These are phyloP conservation scores for Sebastes hubbsi DNA, from an alignment of 2,797 vertebrate genomes.

Conservation along the genomic window DNA sequence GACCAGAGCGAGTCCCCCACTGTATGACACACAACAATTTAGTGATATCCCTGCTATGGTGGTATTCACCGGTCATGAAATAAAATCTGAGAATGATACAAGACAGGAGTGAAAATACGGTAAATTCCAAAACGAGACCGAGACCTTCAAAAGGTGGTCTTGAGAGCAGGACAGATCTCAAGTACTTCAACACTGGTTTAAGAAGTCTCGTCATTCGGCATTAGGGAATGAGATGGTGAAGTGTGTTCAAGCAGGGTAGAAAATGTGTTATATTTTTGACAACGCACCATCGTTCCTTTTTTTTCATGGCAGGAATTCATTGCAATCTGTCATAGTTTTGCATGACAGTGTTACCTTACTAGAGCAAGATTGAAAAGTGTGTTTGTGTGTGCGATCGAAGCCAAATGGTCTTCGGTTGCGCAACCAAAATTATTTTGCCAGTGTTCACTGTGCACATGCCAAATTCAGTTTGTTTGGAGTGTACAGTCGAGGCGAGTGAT, in stretches of 20 bases:
- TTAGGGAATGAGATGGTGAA: background rate
- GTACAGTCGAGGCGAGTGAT: background rate
- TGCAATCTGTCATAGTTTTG: slow-evolving; percentile 11
- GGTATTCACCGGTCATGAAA: background rate
- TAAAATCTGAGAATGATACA: background rate
- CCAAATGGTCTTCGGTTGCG: background rate
- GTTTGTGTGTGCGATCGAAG: background rate
- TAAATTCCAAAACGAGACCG: too few relatives aligned
- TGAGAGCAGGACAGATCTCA: too few relatives aligned
- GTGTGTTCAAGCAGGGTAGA: background rate
- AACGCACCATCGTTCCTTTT: background rate
- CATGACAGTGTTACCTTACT: background rate
- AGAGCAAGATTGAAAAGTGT: background rate
- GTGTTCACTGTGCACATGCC: slow-evolving; percentile 10
- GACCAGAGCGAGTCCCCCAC: background rate
- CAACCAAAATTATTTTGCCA: slow-evolving; percentile 17
- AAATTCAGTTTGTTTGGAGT: slow-evolving; percentile 9
- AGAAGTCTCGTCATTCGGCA: background rate
- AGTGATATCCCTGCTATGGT: background rate
- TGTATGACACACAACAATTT: background rate
- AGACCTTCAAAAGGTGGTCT: too few relatives aligned
- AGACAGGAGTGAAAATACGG: background rate
- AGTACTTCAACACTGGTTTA: background rate
- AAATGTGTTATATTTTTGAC: background rate
- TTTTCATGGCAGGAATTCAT: background rate